These are phyloP conservation scores for Merluccius polli DNA, from an alignment of 2,797 vertebrate genomes.

Conservation along the genomic window DNA sequence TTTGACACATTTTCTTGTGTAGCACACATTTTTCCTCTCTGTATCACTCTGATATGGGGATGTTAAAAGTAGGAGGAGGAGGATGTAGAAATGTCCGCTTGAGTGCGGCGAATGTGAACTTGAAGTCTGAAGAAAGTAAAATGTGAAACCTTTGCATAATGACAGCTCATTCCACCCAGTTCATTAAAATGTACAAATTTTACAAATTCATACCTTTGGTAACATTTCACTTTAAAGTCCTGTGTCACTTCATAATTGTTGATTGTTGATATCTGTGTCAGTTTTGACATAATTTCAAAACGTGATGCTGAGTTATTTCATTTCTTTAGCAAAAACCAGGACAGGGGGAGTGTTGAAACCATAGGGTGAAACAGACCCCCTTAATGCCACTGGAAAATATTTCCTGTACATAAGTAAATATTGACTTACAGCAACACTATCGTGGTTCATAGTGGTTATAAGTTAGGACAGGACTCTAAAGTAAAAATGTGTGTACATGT, in stretches of 20 bases:
- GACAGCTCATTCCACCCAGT: constrained; percentile 79
- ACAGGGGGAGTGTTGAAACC: neutral
- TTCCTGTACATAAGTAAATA: constrained; percentile 1
- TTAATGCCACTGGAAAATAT: constrained; percentile 2
- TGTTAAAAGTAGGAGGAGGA: constrained; percentile 67
- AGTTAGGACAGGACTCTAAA: constrained; percentile 49
- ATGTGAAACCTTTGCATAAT: constrained; percentile 77
- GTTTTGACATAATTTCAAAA: neutral
- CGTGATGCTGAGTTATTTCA: neutral
- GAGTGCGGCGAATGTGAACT: constrained; percentile 36
- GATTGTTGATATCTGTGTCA: neutral
- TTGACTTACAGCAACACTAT: constrained; percentile 13
- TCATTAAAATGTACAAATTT: constrained; percentile 73
- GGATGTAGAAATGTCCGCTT: constrained; percentile 76
- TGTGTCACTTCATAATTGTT: constrained; percentile 69
- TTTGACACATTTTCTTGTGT: neutral
- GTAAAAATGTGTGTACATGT: constrained; percentile 50
- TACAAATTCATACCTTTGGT: constrained; percentile 62
- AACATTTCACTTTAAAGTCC: constrained; percentile 64
- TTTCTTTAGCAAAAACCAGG: neutral
- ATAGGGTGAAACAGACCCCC: neutral
- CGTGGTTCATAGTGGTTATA: constrained; percentile 2
- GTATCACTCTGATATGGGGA: constrained; percentile 43
- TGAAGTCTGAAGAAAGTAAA: constrained; percentile 75
- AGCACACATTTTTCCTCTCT: constrained; percentile 7